A percentile compares a stretch with the other conserved stretches of the same genome.
Evolutionary conservation across 2,113 vertebrate species (phyloP).

Genomic region (Ia io): DNA sequence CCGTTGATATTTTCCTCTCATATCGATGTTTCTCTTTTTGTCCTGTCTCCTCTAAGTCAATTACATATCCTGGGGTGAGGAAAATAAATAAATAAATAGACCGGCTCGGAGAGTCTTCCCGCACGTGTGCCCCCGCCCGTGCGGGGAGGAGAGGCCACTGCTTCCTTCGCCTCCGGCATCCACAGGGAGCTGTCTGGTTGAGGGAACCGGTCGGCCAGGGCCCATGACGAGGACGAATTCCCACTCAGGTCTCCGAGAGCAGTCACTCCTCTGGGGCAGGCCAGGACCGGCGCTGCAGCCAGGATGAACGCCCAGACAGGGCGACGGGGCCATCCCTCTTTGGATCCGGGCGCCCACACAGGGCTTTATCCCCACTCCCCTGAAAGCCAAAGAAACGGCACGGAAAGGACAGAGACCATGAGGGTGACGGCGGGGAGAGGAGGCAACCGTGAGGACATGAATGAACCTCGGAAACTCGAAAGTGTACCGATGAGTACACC

Average conservation of each 20-base stretch:
- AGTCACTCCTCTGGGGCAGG: rapidly evolving
- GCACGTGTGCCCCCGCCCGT: background rate
- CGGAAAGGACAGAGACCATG: too few relatives aligned
- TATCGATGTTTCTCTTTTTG: too few relatives aligned
- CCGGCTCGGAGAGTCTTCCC: background rate
- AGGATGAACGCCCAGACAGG: background rate
- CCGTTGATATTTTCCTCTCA: too few relatives aligned
- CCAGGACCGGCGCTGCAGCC: rapidly evolving
- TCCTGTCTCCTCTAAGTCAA: too few relatives aligned
- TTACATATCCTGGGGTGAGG: too few relatives aligned
- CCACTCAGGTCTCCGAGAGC: rapidly evolving
- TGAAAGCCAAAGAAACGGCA: background rate
- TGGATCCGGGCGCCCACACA: background rate
- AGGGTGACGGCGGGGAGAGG: background rate
- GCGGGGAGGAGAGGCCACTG: too few relatives aligned
- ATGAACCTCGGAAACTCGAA: background rate
- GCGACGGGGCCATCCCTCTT: background rate
- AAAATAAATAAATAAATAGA: too few relatives aligned
- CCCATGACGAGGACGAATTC: background rate
- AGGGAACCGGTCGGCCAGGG: too few relatives aligned
- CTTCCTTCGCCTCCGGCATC: background rate
- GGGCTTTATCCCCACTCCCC: background rate
- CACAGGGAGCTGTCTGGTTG: rapidly evolving
- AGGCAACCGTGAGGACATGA: rapidly evolving
- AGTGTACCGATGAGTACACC: rapidly evolving